Evolutionary conservation across 2,113 vertebrate species (phyloP).

Genomic region (Myocastor coypus): DNA sequence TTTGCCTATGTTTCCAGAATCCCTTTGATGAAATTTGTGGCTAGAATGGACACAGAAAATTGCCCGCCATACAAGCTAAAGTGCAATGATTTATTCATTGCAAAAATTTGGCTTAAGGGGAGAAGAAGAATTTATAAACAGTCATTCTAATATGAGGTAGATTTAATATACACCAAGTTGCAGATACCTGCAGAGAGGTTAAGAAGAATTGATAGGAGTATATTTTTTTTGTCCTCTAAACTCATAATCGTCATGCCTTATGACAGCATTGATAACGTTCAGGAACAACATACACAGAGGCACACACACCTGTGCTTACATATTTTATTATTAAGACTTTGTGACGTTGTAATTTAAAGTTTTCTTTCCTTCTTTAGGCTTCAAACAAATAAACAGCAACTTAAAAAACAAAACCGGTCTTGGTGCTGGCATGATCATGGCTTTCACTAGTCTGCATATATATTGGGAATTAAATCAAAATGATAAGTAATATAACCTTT

Average conservation of each 20-base stretch:
- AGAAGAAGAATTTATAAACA: background rate
- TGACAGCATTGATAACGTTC: background rate
- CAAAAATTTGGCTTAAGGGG: background rate
- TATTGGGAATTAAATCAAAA: conserved; percentile 2
- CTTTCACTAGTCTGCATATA: background rate
- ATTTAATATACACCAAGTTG: background rate
- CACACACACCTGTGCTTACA: background rate
- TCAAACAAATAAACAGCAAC: background rate
- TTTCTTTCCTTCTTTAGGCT: background rate
- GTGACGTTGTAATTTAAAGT: background rate
- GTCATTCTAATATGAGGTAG: background rate
- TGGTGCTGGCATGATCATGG: background rate
- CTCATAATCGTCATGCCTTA: background rate
- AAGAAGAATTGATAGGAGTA: background rate
- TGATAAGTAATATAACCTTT: background rate
- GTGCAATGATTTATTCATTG: conserved; percentile 34
- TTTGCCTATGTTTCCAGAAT: conserved; percentile 44
- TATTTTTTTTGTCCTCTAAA: background rate
- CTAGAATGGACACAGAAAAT: background rate
- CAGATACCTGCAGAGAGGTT: background rate
- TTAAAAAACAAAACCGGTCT: background rate
- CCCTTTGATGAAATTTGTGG: conserved; percentile 12
- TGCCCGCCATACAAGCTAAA: background rate
- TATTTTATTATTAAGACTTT: background rate
- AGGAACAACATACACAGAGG: background rate